Conservation (phyloP, 1,140 invertebrate species). For the Drosophila funebris region DNA sequence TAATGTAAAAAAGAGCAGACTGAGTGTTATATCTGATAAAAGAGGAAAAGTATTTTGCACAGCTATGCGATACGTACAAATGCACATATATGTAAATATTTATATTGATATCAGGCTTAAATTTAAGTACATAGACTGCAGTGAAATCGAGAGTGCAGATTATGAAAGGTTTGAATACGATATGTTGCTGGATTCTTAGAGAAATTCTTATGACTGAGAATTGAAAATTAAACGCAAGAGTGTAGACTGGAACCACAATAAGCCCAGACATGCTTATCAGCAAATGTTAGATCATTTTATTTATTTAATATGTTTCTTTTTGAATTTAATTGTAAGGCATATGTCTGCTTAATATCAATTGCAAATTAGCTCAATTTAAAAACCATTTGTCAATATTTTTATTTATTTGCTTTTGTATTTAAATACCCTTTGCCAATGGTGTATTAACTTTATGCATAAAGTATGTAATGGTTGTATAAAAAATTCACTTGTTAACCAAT, state of each 20-base stretch:
- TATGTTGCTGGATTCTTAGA: background rate
- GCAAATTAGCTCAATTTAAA: constrained; percentile 20
- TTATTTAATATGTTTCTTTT: background rate
- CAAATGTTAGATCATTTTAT: no score
- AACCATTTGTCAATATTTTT: constrained; percentile 16
- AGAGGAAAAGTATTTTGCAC: background rate
- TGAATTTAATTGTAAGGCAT: background rate
- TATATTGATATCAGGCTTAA: constrained; percentile 2
- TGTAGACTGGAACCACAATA: background rate
- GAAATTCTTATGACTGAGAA: background rate
- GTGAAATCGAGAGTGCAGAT: constrained; percentile 1
- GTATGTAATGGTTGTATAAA: no score
- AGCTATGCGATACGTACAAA: background rate
- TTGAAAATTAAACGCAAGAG: background rate
- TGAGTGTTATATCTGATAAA: constrained; percentile 1
- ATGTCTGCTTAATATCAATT: background rate
- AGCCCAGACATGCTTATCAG: background rate
- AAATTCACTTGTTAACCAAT: no score
- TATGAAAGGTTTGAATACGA: background rate
- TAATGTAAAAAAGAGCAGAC: background rate
- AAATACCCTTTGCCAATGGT: no score
- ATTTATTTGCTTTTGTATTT: constrained; percentile 11
- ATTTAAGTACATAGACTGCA: background rate
- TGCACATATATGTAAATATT: background rate
- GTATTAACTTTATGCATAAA: background rate